phyloP scores from a whole-genome alignment of 2,113 vertebrate species.

The Bufo bufo region DNA sequence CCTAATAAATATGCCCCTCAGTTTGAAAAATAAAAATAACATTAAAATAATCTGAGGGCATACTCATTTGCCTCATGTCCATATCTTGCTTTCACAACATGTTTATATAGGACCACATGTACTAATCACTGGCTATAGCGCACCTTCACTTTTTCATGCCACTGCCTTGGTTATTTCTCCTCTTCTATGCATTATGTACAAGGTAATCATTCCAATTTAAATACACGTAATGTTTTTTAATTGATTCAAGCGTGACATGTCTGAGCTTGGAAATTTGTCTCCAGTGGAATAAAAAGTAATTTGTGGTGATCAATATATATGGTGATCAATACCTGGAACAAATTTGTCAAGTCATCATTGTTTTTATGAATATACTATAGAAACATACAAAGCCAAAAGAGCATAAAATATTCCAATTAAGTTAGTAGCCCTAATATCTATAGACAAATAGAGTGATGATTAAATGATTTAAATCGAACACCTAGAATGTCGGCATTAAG shows the following conservation, averaged over 20 bases:
- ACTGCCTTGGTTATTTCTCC: neutral
- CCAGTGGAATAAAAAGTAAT: neutral
- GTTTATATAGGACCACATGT: neutral
- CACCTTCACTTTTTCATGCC: neutral
- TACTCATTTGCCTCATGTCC: neutral
- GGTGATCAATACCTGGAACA: neutral
- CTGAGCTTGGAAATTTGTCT: neutral
- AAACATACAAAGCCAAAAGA: neutral
- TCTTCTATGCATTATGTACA: neutral
- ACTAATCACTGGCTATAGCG: neutral
- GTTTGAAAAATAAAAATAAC: too few species aligned
- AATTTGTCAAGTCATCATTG: neutral
- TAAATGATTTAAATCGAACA: too few species aligned
- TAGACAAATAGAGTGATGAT: too few species aligned
- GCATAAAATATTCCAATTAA: neutral
- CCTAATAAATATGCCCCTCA: too few species aligned
- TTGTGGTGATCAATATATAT: neutral
- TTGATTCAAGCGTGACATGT: neutral
- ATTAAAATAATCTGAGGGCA: neutral
- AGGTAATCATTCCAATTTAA: neutral
- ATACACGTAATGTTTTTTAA: neutral
- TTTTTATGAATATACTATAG: neutral
- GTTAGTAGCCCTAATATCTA: neutral
- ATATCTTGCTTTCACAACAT: neutral
- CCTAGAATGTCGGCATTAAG: too few species aligned